Percentiles rank a stretch among this genome's conserved stretches.
These are phyloP conservation scores for Micrasema minimum DNA, from an alignment of 1,140 invertebrate genomes.

Conservation along the genomic window DNA sequence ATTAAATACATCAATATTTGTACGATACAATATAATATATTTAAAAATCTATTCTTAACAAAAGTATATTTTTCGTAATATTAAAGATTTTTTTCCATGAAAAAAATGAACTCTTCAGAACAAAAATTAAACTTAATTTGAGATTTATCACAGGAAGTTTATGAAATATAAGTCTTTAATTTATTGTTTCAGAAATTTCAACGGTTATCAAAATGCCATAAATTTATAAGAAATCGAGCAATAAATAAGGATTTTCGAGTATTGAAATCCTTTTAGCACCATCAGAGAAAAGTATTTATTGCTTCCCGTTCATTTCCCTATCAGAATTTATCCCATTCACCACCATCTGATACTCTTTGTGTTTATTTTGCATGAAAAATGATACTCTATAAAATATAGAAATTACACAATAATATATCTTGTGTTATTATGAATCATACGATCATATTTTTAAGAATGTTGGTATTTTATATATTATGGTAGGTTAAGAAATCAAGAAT, in stretches of 20 bases:
- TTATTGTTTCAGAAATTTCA: background rate
- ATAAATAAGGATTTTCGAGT: slow-evolving; percentile 37
- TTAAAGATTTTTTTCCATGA: background rate
- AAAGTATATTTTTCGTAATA: background rate
- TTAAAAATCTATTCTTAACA: background rate
- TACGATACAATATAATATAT: too few relatives aligned
- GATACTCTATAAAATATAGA: slow-evolving; percentile 2
- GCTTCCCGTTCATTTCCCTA: slow-evolving; percentile 18
- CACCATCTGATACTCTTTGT: background rate
- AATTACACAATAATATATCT: slow-evolving; percentile 3
- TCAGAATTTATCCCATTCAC: background rate
- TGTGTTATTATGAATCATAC: background rate
- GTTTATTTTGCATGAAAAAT: background rate
- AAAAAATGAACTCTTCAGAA: background rate
- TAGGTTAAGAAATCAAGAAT: background rate
- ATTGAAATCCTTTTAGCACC: slow-evolving; percentile 39
- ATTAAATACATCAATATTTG: too few relatives aligned
- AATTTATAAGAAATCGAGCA: slow-evolving; percentile 31
- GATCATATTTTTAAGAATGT: background rate
- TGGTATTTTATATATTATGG: background rate
- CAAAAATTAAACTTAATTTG: background rate
- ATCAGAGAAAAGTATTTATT: slow-evolving; percentile 34
- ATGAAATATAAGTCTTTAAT: background rate
- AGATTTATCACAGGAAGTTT: background rate
- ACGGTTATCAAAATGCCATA: slow-evolving; percentile 10